phyloP scores from a whole-genome alignment of 2,113 vertebrate species.

The Gavia stellata region DNA sequence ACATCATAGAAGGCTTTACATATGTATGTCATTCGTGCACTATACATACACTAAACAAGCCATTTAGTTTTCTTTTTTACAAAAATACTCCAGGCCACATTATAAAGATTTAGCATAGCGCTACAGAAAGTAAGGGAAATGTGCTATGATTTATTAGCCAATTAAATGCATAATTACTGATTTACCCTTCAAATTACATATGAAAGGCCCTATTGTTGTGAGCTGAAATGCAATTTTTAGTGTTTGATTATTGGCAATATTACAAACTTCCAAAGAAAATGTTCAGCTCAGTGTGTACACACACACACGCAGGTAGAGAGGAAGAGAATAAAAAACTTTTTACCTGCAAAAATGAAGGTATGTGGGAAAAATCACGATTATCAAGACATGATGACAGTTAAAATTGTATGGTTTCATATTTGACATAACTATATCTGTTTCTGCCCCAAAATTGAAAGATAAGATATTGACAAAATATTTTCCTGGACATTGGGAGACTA shows the following conservation, averaged over 20 bases:
- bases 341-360: not conserved
- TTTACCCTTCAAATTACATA: conserved; percentile 11
- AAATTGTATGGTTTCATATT: not conserved
- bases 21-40: not conserved
- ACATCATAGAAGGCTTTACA: not conserved
- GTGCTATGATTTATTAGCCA: conserved; percentile 48
- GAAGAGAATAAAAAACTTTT: not conserved
- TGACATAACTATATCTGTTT: not conserved
- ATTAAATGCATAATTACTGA: conserved; percentile 49
- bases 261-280: not conserved
- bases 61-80: not conserved
- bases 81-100: not conserved
- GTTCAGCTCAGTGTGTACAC: not conserved
- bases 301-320: not conserved
- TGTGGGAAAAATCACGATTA: not conserved
- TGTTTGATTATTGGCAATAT: not conserved
- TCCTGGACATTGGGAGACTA: not conserved
- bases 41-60: not conserved
- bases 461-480: not conserved
- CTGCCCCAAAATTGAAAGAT: not conserved
- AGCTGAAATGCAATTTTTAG: not conserved
- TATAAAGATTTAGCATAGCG: conserved; percentile 10
- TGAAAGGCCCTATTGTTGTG: conserved; percentile 12
- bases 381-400: not conserved
- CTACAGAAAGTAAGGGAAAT: conserved; percentile 18